Base-by-base conservation (phyloP, 2,888 invertebrate genomes). In the Agrotis ipsilon region DNA sequence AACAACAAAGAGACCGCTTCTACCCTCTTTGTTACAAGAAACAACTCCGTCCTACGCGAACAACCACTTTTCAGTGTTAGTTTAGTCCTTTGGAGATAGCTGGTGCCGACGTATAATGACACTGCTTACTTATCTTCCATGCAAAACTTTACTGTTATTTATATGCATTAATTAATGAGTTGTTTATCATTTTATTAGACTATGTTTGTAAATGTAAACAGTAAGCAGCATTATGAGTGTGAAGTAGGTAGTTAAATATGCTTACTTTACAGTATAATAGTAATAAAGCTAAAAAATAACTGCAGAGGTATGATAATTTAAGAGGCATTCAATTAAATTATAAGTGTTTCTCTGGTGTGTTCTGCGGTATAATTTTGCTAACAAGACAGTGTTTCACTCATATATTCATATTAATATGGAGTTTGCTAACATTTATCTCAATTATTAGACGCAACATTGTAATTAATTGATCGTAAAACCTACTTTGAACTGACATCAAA, bases 1-100 rank as follows among this genome's bases (percentile, higher is more conserved):
- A 93, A 93, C 94, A 93, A 95, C 95, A 95, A 95, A 96, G 95
- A 94, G 93, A 94, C 92, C 93, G 94, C 93, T 79, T 94, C 92
- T 93, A 93, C 93, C 92, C 94, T 94, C 96, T 95, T 94, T 95
- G 94, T 96, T 94, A 94, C 90, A 93, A 95, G 93, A 94, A 94
- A 94, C 92, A 93, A 94, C 93, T 94, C 90, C 88, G 87, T 90
- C 85, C 91, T 90, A 82, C 85, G 85, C 85, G 85, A 89, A 86
- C 91, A 90, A 93, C 92, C 92, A 93, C 93, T 94, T 93, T 93
- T 91, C 90, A 90, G 86, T 89, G 91, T 91, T 89, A 87, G 90
- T 90, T 91, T 88, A 90, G 87, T 86, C 87, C 82, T 89, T 90
- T 87, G 87, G 84, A 88, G 91, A 90, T 89, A 89, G 89, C 90